Base-by-base conservation (phyloP, 2,797 vertebrate genomes). In the Malacoctenus gilli region DNA sequence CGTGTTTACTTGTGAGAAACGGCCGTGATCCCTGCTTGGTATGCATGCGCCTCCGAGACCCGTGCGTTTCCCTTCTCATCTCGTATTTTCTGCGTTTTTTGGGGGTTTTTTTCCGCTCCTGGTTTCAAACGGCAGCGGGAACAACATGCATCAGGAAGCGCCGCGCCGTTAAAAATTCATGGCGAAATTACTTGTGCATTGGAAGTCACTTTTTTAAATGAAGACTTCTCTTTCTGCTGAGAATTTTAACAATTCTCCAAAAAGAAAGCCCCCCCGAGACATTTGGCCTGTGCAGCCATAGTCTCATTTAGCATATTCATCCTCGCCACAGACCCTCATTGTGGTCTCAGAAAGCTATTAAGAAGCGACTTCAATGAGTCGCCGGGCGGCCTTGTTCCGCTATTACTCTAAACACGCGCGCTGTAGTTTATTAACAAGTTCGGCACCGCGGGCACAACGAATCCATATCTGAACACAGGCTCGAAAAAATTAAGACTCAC, bases 1-100 rank as follows among this genome's bases (percentile, higher is more conserved):
- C 55, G 14, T 51, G 22, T 61, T 62, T 59, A 36, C 43, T 46
- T 11, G 21, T n/a, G 35, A 30, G 22, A 59, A 61, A 28, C 1
- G 52, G 10, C 12, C 21, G 4, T 22, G 22, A 8, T 42, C 14
- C 41, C 6, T 21, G 28, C 50, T 25, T 20, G n/a, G n/a, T n/a
- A n/a, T n/a, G n/a, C n/a, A n/a, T n/a, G n/a, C n/a, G n/a, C n/a
- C n/a, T n/a, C n/a, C n/a, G n/a, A n/a, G n/a, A n/a, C n/a, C n/a
- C n/a, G n/a, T n/a, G n/a, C n/a, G n/a, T n/a, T n/a, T n/a, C n/a
- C n/a, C n/a, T n/a, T n/a, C n/a, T n/a, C n/a, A n/a, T n/a, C n/a
- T n/a, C n/a, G n/a, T n/a, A n/a, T n/a, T n/a, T n/a, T n/a, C n/a
- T n/a, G n/a, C n/a, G n/a, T n/a, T n/a, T n/a, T n/a, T n/a, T n/a